phyloP scores from a whole-genome alignment of 2,888 invertebrate species.

The Blomia tropicalis region DNA sequence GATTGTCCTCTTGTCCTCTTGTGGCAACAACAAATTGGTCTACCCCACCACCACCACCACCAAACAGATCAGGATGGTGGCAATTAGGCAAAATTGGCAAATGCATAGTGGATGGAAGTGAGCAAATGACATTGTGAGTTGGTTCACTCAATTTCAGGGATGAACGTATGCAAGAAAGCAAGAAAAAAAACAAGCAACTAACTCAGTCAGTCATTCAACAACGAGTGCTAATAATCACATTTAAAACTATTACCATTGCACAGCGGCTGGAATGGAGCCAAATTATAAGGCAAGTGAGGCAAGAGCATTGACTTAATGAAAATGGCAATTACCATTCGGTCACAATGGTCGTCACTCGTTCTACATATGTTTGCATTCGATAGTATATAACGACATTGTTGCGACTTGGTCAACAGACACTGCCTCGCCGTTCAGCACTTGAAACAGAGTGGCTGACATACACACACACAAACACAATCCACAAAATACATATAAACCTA shows the following conservation, averaged over 20 bases:
- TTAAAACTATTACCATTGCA: conserved; percentile 1
- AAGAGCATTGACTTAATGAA: conserved; percentile 15
- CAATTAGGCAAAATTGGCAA: not conserved
- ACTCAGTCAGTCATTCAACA: not conserved
- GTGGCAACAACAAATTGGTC: too few species aligned
- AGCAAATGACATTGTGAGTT: not conserved
- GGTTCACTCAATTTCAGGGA: too few species aligned
- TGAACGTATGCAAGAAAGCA: too few species aligned
- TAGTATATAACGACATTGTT: conserved; percentile 1
- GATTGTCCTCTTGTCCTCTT: not conserved
- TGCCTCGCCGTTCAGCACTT: not conserved
- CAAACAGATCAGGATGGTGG: not conserved
- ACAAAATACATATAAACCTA: not conserved
- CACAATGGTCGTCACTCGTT: not conserved
- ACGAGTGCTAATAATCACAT: conserved; percentile 12
- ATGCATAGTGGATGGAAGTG: not conserved
- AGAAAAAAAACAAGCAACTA: too few species aligned
- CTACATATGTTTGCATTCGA: not conserved
- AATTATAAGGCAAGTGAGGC: not conserved
- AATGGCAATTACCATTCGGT: conserved; percentile 9
- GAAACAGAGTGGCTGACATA: not conserved
- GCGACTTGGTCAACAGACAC: not conserved
- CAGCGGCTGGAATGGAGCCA: not conserved
- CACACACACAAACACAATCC: not conserved
- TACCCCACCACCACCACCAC: not conserved